phyloP scores from a whole-genome alignment of 2,113 vertebrate genomes.

The Menidia beryllina region DNA sequence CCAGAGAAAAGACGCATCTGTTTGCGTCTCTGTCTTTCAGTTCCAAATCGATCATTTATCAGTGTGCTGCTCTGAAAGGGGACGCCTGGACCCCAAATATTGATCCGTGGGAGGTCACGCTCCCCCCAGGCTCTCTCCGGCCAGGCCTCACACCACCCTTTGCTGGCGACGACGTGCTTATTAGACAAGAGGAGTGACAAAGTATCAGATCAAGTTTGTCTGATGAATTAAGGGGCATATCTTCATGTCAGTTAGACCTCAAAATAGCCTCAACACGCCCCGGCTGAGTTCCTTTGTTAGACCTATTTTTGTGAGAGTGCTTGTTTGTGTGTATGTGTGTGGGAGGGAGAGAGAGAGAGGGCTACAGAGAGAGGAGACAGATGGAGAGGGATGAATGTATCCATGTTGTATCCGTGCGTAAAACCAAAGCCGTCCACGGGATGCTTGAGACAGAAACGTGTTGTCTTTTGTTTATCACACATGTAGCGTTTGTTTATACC shows the following conservation, averaged over 20 bases:
- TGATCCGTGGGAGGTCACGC: constrained; percentile 77
- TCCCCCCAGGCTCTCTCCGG: constrained; percentile 63
- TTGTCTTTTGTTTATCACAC: constrained; percentile 52
- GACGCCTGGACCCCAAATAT: constrained; percentile 76
- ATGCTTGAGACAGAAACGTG: constrained; percentile 6
- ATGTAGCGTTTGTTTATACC: constrained; percentile 58
- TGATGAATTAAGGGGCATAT: constrained; percentile 25
- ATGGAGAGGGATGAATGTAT: background rate
- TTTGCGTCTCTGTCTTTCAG: constrained; percentile 76
- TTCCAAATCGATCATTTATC: constrained; percentile 82
- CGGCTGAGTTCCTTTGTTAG: constrained; percentile 50
- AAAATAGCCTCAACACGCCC: constrained; percentile 20
- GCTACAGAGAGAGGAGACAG: background rate
- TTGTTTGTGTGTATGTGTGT: constrained; percentile 2
- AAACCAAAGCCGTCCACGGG: constrained; percentile 17
- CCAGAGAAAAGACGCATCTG: constrained; percentile 71
- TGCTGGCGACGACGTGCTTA: constrained; percentile 62
- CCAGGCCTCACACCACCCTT: constrained; percentile 69
- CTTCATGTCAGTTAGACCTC: background rate
- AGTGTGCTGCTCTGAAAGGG: constrained; percentile 73
- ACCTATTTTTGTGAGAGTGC: constrained; percentile 1
- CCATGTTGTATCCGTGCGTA: constrained; percentile 20
- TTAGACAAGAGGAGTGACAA: constrained; percentile 57
- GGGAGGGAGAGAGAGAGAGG: too few species aligned
- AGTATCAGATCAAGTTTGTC: constrained; percentile 36